Base-by-base conservation (phyloP, 92 coral and sea anemone genomes). In the Heliopora coerulea region DNA sequence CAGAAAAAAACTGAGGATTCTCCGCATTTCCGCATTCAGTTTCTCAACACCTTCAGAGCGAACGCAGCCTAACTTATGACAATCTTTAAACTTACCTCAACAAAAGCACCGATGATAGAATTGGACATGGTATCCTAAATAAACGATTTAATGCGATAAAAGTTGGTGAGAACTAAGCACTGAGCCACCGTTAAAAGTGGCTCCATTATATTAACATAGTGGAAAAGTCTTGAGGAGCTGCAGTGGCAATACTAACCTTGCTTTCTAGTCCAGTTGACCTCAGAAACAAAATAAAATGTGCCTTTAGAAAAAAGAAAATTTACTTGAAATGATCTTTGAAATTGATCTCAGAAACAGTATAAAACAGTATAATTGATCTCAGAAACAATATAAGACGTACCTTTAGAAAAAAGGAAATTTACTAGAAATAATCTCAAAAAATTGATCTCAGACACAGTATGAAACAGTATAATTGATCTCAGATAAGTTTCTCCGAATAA, bases 351-450 rank as follows among this genome's bases (percentile, higher is more conserved):
- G n/a, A n/a, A n/a, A n/a, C n/a, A n/a, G n/a, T n/a, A n/a, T n/a
- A n/a, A n/a, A n/a, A n/a, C n/a, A 89, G 62, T 6, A 93, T 96
- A 27, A 87, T 70, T 30, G 95, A 83, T 79, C 96, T 83, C 11
- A 93, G 69, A 46, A 93, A 93, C 83, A 93, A 56, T 44, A 86
- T 88, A 67, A 93, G 81, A 82, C 90, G 98, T 46, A 95, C 96
- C 96, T 89, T 9, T 13, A 70, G 23, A 20, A 30, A 35, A 32
- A 11, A 58, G 32, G 25, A 15, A 46, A 46, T 46, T 46, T 6
- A 46, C n/a, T 15, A n/a, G n/a, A n/a, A n/a, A n/a, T n/a, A n/a
- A n/a, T n/a, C n/a, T n/a, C n/a, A n/a, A n/a, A n/a, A n/a, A n/a
- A n/a, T n/a, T n/a, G n/a, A n/a, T n/a, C n/a, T n/a, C n/a, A n/a